Evolutionary conservation across 2,888 invertebrate species (phyloP).

Genomic region (Melanostoma mellinum): DNA sequence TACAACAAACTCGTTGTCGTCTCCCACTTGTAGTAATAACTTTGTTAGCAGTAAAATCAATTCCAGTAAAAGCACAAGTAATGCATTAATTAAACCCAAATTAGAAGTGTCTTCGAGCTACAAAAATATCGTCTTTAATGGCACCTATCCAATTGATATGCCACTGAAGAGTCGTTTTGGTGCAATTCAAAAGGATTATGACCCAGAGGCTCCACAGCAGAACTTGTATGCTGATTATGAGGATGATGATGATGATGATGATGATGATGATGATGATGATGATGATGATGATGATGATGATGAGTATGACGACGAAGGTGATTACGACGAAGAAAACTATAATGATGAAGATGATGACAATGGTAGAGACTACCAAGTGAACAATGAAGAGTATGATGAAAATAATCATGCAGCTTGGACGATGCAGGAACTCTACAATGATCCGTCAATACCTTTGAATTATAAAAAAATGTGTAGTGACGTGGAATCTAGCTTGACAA

Average conservation of each 20-base stretch:
- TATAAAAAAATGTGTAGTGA: constrained; percentile 81
- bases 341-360: constrained; percentile 73
- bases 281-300: constrained; percentile 76
- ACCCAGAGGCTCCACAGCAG: constrained; percentile 77
- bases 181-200: constrained; percentile 74
- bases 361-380: constrained; percentile 60
- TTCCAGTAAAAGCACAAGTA: constrained; percentile 25
- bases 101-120: constrained; percentile 41
- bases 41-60: constrained; percentile 33
- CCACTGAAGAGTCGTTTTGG: constrained; percentile 82
- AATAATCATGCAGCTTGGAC: constrained; percentile 79
- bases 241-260: constrained; percentile 74
- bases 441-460: constrained; percentile 80
- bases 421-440: constrained; percentile 80
- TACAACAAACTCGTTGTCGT: constrained; percentile 4
- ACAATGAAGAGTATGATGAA: constrained; percentile 72
- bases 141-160: constrained; percentile 93
- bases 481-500: constrained; percentile 79
- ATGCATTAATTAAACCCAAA: constrained; percentile 40
- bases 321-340: constrained; percentile 74
- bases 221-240: constrained; percentile 45
- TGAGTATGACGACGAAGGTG: constrained; percentile 69
- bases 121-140: constrained; percentile 88
- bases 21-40: constrained; percentile 34
- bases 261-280: constrained; percentile 73